Percentiles rank a stretch among this genome's conserved stretches.
Conservation (phyloP, 2,888 invertebrate species). For the Frankliniella fusca region DNA sequence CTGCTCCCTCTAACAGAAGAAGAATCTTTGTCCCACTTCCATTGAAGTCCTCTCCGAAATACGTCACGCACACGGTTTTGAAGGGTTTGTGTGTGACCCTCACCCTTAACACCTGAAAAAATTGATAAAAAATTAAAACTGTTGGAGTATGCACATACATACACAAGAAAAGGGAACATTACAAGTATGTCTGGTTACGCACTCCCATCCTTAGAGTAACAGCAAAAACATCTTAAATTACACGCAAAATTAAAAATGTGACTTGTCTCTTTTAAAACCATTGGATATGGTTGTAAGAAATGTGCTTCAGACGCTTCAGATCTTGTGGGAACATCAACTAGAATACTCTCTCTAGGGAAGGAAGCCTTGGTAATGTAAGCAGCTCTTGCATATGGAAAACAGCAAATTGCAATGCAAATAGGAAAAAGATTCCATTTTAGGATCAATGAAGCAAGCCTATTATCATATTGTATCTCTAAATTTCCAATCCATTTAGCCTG, state of each 20-base stretch:
- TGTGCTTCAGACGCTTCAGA: not conserved
- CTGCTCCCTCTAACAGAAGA: not conserved
- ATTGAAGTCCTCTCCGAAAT: slow-evolving; percentile 5
- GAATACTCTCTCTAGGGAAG: not conserved
- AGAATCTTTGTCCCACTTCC: not conserved
- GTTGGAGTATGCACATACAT: not conserved
- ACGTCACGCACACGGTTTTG: not conserved
- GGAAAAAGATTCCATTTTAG: not conserved
- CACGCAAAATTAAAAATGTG: not conserved
- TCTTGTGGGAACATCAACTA: not conserved
- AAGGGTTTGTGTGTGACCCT: slow-evolving; percentile 1
- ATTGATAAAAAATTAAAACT: not conserved
- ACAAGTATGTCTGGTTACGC: not conserved
- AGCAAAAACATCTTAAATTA: not conserved
- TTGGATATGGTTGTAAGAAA: not conserved
- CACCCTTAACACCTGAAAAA: not conserved
- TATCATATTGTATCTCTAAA: too few species aligned
- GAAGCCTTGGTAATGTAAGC: not conserved
- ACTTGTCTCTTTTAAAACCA: not conserved
- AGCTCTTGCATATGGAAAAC: not conserved
- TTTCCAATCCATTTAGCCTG: too few species aligned
- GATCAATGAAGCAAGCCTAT: too few species aligned
- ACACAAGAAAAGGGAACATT: not conserved
- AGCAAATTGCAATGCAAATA: not conserved
- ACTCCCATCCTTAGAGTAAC: not conserved